Percentiles rank a stretch among this genome's conserved stretches.
These are phyloP conservation scores for Cirrhinus mrigala DNA, from an alignment of 2,797 vertebrate genomes.

Conservation along the genomic window DNA sequence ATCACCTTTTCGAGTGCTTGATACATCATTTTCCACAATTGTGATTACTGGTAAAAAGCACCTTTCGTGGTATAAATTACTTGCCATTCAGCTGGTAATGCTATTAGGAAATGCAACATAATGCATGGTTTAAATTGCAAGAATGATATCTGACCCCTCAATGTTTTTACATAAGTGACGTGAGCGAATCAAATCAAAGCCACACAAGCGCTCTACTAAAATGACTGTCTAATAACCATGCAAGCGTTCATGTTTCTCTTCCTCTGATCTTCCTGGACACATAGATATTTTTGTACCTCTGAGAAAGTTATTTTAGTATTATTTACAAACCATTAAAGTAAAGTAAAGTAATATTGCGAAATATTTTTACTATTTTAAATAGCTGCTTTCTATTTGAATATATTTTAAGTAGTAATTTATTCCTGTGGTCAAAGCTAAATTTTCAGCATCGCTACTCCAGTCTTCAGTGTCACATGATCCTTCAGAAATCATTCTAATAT, in stretches of 20 bases:
- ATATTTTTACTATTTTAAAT: no score
- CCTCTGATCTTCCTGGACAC: not conserved
- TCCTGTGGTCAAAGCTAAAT: no score
- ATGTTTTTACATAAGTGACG: slow-evolving; percentile 21
- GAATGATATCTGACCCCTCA: slow-evolving; percentile 14
- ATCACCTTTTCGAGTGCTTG: not conserved
- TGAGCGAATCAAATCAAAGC: slow-evolving; percentile 14
- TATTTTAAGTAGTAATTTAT: no score
- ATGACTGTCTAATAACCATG: not conserved
- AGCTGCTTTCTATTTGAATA: no score
- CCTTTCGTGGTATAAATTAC: slow-evolving; percentile 4
- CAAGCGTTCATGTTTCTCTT: not conserved
- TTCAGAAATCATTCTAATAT: no score
- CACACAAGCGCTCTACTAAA: not conserved
- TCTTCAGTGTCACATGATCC: no score
- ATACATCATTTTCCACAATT: not conserved
- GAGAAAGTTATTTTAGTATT: not conserved
- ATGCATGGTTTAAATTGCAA: slow-evolving; percentile 7
- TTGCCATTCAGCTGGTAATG: slow-evolving; percentile 6
- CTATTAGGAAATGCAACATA: slow-evolving; percentile 12
- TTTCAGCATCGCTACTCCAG: no score
- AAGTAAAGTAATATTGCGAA: no score
- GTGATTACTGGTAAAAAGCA: slow-evolving; percentile 10
- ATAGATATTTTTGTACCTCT: not conserved
- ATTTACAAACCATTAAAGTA: no score